phyloP scores from a whole-genome alignment of 2,113 vertebrate species.

The Monarcha castaneiventris region DNA sequence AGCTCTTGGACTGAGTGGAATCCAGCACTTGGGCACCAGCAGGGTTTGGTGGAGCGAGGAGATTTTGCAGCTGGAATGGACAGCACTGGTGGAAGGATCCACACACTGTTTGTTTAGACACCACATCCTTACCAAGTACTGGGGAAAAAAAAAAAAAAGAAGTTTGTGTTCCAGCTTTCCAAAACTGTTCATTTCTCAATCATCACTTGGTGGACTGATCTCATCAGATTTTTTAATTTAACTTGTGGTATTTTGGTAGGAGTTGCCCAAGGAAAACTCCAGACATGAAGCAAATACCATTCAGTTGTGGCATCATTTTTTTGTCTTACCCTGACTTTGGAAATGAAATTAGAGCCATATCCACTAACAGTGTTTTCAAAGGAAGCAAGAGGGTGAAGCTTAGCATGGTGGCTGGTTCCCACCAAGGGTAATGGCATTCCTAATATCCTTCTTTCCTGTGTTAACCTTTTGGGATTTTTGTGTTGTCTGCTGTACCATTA shows the following conservation, averaged over 20 bases:
- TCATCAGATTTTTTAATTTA: neutral
- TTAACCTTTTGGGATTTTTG: neutral
- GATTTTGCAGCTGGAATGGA: neutral
- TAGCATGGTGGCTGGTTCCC: neutral
- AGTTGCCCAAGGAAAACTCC: neutral
- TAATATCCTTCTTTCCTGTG: neutral
- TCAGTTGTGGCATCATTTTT: neutral
- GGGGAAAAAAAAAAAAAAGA: neutral
- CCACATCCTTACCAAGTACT: neutral
- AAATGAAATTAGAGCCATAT: neutral
- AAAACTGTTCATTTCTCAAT: neutral
- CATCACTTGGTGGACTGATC: neutral
- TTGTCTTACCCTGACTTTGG: neutral
- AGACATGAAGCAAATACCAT: neutral
- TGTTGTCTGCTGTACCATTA: neutral
- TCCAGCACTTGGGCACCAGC: neutral
- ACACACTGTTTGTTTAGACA: neutral
- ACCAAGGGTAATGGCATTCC: neutral
- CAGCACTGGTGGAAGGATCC: neutral
- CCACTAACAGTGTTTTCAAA: neutral
- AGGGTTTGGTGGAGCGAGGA: neutral
- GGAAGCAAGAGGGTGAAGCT: neutral
- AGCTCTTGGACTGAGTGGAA: neutral
- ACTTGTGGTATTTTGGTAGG: neutral
- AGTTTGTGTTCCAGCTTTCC: neutral